phyloP scores from a whole-genome alignment of 2,113 vertebrate species.

The Pseudorhombus dupliciocellatus region DNA sequence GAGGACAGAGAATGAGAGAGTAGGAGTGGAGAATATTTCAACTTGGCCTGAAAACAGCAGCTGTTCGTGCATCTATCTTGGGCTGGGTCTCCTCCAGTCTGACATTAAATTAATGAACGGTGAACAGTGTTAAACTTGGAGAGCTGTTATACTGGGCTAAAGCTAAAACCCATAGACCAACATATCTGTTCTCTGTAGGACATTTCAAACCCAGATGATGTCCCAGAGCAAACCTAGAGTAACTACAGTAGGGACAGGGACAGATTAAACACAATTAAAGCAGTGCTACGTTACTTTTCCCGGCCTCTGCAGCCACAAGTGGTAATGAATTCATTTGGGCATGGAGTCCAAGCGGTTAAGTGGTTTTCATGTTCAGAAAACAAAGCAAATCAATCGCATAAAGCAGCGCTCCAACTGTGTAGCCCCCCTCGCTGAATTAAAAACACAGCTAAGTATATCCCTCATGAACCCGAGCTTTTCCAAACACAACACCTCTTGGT shows the following conservation, averaged over 20 bases:
- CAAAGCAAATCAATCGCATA: neutral
- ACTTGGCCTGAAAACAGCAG: conserved; percentile 34
- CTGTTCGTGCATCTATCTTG: conserved; percentile 25
- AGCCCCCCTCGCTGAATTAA: neutral
- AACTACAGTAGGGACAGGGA: no score
- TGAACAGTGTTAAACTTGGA: neutral
- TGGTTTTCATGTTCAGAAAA: conserved; percentile 1
- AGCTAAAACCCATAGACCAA: neutral
- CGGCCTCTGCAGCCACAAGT: neutral
- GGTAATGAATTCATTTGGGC: neutral
- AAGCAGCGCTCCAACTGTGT: neutral
- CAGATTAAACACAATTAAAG: conserved; percentile 6
- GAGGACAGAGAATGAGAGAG: conserved; percentile 4
- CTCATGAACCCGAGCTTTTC: neutral
- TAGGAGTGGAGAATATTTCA: conserved; percentile 9
- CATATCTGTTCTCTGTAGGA: neutral
- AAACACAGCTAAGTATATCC: neutral
- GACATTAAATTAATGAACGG: conserved; percentile 31
- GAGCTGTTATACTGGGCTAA: conserved; percentile 6
- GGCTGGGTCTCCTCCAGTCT: conserved; percentile 18
- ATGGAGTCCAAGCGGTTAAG: neutral
- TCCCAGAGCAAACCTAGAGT: no score
- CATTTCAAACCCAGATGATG: no score
- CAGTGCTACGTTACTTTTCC: neutral
- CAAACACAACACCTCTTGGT: neutral